phyloP scores from a whole-genome alignment of 2,797 vertebrate genomes.

The Rhinichthys osculus region DNA sequence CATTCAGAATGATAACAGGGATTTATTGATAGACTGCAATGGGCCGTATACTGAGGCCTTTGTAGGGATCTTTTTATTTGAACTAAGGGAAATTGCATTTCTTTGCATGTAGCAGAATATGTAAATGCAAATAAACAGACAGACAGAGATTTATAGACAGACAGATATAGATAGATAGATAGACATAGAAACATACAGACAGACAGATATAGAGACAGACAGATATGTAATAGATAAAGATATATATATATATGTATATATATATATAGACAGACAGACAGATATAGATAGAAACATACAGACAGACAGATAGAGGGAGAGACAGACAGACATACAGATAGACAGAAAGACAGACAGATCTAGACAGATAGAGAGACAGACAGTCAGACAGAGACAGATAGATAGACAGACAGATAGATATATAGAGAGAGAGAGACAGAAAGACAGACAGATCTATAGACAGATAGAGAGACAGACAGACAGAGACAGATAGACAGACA shows the following conservation, averaged over 20 bases:
- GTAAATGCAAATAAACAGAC: not conserved
- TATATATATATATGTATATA: not conserved
- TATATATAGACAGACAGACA: not conserved
- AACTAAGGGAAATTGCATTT: not conserved
- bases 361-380: too few relatives aligned
- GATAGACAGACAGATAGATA: not conserved
- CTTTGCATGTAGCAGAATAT: not conserved
- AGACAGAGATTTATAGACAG: not conserved
- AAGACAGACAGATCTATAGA: too few relatives aligned
- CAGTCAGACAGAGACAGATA: too few relatives aligned
- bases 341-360: not conserved
- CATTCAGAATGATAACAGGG: not conserved
- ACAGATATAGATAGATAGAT: not conserved
- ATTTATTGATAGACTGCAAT: not conserved
- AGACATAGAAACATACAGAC: not conserved
- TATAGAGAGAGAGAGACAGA: not conserved
- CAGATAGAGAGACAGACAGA: accelerated
- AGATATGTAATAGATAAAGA: not conserved
- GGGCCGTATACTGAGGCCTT: not conserved
- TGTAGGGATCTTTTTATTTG: not conserved
- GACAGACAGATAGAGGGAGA: not conserved
- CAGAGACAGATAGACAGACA: too few relatives aligned
- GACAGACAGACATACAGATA: too few relatives aligned
- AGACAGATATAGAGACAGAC: not conserved
- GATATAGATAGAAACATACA: not conserved